Base-by-base conservation (phyloP, 2,888 invertebrate species). In the Trissolcus japonicus region DNA sequence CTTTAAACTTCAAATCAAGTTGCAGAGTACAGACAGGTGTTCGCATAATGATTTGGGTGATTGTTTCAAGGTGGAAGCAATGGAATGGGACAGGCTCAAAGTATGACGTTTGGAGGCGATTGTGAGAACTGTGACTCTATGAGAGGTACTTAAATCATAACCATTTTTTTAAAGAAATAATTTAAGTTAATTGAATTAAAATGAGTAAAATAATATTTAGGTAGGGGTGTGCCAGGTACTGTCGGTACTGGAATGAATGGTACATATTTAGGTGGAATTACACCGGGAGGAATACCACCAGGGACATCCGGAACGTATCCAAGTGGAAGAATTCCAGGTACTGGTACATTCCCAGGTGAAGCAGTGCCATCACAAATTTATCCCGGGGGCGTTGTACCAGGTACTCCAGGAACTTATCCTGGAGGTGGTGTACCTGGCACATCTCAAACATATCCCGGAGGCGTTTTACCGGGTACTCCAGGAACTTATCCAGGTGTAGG, bases 11-110 rank as follows among this genome's bases (percentile, higher is more conserved):
- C 41, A 19, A 57, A 19, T 57, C 19, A 25, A 0, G 1, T 59
- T 17, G 17, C 6, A 19, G 16, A 16, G 16, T 57, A 2, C 6
- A 40, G n/a, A 40, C n/a, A 55, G 14, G 1, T n/a, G 14, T 14
- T 6, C 14, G 2, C 1, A 16, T 2, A 46, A 11, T 46, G 2
- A 4, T 6, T n/a, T 46, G 46, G 14, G 3, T 46, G 6, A 43
- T 6, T 46, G 6, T 51, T 19, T 19, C 11, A 46, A 96, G 95
- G 92, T 90, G 95, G 95, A 54, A 92, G 91, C 78, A 94, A 93
- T 85, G 96, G 96, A 66, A 95, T 96, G 94, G 96, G 96, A 0
- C 95, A 95, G 90, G 96, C 96, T 0, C 96, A 96, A 89, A 95
- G 95, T 89, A 96, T 96, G 89, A 94, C 95, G 57, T 91, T 93